Evolutionary conservation across 2,797 vertebrate species (phyloP).

Genomic region (Acipenser ruthenus): DNA sequence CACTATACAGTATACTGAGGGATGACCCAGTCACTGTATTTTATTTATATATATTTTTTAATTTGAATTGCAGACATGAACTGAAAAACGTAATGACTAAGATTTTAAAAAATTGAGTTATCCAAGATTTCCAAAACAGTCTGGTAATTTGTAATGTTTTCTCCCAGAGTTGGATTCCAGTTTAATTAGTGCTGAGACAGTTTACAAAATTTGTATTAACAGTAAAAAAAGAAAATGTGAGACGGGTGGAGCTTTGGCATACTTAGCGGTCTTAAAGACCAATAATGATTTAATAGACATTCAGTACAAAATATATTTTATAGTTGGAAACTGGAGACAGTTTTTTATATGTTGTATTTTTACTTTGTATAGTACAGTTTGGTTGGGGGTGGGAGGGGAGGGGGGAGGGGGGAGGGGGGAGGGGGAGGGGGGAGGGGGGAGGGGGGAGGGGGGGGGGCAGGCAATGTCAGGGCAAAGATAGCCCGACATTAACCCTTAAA

Average conservation of each 20-base stretch:
- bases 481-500: too few species aligned
- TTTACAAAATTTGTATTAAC: slow-evolving; percentile 52
- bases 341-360: not conserved
- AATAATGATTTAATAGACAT: slow-evolving; percentile 64
- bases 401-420: too few species aligned
- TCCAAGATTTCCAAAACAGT: slow-evolving; percentile 47
- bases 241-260: slow-evolving; percentile 33
- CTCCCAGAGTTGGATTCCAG: not conserved
- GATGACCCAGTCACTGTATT: too few species aligned
- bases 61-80: slow-evolving; percentile 36
- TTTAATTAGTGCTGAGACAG: slow-evolving; percentile 62
- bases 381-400: too few species aligned
- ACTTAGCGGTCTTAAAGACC: slow-evolving; percentile 51
- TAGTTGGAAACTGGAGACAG: slow-evolving; percentile 17
- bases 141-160: slow-evolving; percentile 19
- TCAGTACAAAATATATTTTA: slow-evolving; percentile 57
- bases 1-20: slow-evolving; percentile 20
- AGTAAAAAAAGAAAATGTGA: slow-evolving; percentile 40
- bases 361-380: slow-evolving; percentile 12
- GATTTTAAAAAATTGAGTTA: slow-evolving; percentile 30
- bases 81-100: slow-evolving; percentile 38
- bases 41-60: slow-evolving; percentile 13
- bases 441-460: not conserved
- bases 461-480: too few species aligned
- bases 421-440: too few species aligned